phyloP scores from a whole-genome alignment of 2,888 invertebrate genomes.

The Tachina fera region DNA sequence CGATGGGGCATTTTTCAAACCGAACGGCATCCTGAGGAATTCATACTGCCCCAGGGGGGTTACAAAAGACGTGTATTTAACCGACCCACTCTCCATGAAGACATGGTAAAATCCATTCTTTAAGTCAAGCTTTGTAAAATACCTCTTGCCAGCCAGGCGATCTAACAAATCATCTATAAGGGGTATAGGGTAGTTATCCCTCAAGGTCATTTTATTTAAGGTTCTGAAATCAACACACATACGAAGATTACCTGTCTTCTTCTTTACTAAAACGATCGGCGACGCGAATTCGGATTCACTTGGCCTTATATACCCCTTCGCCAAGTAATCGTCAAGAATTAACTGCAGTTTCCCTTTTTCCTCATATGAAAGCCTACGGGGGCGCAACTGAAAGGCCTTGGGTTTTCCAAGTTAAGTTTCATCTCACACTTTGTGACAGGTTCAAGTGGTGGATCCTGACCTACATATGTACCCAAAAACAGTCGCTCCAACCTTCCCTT shows the following conservation, averaged over 20 bases:
- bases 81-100: constrained; percentile 15
- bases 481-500: not conserved
- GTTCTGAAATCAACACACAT: constrained; percentile 16
- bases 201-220: constrained; percentile 34
- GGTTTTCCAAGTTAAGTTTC: constrained; percentile 39
- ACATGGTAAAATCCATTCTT: constrained; percentile 54
- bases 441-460: constrained; percentile 36
- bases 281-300: not conserved
- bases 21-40: too few species aligned
- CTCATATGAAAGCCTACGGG: constrained; percentile 51
- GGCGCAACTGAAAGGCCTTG: constrained; percentile 56
- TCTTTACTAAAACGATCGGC: constrained; percentile 16
- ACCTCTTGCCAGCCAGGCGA: constrained; percentile 4
- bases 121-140: constrained; percentile 59
- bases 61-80: too few species aligned
- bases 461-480: not conserved
- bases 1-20: too few species aligned
- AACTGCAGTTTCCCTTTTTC: constrained; percentile 45
- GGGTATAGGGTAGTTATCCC: constrained; percentile 55
- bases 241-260: constrained; percentile 36
- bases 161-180: constrained; percentile 57
- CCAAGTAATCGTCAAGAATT: constrained; percentile 40
- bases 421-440: constrained; percentile 45
- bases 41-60: too few species aligned
- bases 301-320: constrained; percentile 7